Evolutionary conservation across 2,888 invertebrate species (phyloP).

Genomic region (Rhagonycha fulva): DNA sequence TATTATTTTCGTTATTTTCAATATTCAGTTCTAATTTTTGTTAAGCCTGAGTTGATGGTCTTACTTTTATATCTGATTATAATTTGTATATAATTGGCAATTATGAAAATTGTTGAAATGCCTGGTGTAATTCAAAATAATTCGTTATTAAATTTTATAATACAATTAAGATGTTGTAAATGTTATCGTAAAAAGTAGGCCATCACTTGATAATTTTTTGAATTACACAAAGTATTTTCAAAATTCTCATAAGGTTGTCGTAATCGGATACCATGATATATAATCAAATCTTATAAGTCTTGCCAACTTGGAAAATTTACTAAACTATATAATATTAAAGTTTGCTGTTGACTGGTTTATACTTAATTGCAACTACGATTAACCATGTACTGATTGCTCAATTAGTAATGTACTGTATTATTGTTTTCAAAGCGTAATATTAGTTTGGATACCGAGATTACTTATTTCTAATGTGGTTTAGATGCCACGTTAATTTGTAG

Average conservation of each 20-base stretch:
- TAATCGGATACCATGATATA: too few relatives aligned
- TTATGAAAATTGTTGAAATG: too few relatives aligned
- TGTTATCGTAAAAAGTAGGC: too few relatives aligned
- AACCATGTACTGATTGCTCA: neutral
- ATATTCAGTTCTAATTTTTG: neutral
- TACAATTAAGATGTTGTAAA: too few relatives aligned
- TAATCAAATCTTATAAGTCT: too few relatives aligned
- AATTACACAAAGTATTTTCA: too few relatives aligned
- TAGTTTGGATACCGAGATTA: neutral
- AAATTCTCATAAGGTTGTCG: too few relatives aligned
- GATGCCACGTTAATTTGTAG: neutral
- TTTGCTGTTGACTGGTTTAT: neutral
- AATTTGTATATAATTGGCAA: too few relatives aligned
- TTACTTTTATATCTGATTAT: neutral
- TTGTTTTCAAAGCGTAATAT: neutral
- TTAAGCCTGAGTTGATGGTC: neutral
- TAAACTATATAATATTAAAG: neutral
- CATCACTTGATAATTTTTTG: too few relatives aligned
- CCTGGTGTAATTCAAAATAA: too few relatives aligned
- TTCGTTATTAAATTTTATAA: too few relatives aligned
- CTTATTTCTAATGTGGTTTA: neutral
- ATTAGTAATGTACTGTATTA: neutral
- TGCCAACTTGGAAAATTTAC: neutral
- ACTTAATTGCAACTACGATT: neutral
- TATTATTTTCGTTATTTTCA: too few relatives aligned